Conservation (phyloP, 2,797 vertebrate genomes). For the Dallia pectoralis region DNA sequence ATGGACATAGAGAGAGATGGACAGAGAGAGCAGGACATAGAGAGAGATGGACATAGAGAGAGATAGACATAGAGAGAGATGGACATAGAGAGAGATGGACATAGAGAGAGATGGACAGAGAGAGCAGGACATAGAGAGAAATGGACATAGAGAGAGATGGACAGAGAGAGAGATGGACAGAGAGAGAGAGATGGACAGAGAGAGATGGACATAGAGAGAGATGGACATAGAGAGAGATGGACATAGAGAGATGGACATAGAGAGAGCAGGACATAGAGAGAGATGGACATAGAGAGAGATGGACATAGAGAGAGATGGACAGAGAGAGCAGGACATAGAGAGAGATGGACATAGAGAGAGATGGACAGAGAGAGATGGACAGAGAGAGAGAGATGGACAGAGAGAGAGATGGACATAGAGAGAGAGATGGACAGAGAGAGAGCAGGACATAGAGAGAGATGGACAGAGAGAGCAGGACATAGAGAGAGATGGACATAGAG, state of each 20-base stretch:
- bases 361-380: no score
- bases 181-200: not conserved
- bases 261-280: no score
- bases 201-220: not conserved
- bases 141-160: not conserved
- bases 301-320: not conserved
- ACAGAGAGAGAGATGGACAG: not conserved
- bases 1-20: not conserved
- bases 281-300: not conserved
- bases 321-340: no score
- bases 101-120: no score
- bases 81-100: not conserved
- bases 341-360: not conserved
- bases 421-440: not conserved
- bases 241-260: not conserved
- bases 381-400: not conserved
- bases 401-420: not conserved
- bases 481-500: not conserved
- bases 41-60: not conserved
- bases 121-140: no score
- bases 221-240: not conserved
- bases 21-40: no score
- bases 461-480: not conserved
- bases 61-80: no score
- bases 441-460: not conserved